These are phyloP conservation scores for Elymnias hypermnestra DNA, from an alignment of 1,140 invertebrate species.

Conservation along the genomic window DNA sequence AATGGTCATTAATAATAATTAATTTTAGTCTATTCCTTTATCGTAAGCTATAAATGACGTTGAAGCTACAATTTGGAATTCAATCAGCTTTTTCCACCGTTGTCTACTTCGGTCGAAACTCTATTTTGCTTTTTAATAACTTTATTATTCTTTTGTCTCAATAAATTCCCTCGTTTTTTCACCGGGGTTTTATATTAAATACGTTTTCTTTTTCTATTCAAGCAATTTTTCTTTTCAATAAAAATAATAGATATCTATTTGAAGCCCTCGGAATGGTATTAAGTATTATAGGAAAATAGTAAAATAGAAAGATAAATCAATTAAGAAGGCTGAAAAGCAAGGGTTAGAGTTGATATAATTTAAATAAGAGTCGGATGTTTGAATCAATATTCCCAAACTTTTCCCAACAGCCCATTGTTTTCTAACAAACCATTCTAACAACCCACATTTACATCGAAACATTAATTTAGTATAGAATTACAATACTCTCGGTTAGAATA, in stretches of 20 bases:
- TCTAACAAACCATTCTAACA: conserved; percentile 12
- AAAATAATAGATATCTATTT: too few species aligned
- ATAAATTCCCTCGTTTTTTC: neutral
- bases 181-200: neutral
- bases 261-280: too few species aligned
- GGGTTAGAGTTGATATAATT: too few species aligned
- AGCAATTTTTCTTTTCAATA: neutral
- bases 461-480: conserved; percentile 21
- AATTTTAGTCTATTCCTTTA: too few species aligned
- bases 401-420: conserved; percentile 14
- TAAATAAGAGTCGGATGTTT: too few species aligned
- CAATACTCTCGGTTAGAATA: conserved; percentile 11
- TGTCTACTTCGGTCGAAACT: conserved; percentile 4
- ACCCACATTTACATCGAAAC: conserved; percentile 21
- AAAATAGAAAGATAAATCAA: too few species aligned
- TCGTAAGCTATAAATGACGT: neutral
- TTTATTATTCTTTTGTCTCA: conserved; percentile 5
- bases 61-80: neutral
- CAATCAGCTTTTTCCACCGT: conserved; percentile 6
- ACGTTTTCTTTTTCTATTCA: neutral
- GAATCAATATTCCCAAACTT: conserved; percentile 14
- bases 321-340: too few species aligned
- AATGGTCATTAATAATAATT: too few species aligned
- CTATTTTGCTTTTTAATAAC: conserved; percentile 8
- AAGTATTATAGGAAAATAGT: too few species aligned